Evolutionary conservation across 2,113 vertebrate species (phyloP).

Genomic region (Leiothrix lutea): DNA sequence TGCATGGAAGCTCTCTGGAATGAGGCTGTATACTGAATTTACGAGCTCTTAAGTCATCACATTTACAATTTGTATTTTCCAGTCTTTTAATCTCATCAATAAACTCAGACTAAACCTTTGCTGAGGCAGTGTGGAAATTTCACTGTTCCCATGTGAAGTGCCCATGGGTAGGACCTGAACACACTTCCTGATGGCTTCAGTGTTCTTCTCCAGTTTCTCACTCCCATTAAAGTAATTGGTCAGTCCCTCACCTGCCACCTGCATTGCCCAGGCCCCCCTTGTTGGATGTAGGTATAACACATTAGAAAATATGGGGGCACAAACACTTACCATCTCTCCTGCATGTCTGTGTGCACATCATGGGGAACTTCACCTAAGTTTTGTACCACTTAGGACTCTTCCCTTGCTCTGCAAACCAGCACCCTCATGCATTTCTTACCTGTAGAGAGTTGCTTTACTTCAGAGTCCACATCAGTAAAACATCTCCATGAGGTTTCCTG

Average conservation of each 20-base stretch:
- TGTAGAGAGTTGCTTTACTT: neutral
- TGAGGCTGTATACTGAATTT: conserved; percentile 13
- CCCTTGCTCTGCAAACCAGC: neutral
- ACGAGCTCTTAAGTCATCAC: conserved; percentile 51
- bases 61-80: conserved; percentile 36
- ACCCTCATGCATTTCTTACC: neutral
- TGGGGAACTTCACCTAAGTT: neutral
- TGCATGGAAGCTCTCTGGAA: neutral
- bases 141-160: neutral
- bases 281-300: neutral
- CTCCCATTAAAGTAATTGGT: neutral
- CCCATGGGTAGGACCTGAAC: neutral
- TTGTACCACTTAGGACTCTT: neutral
- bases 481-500: neutral
- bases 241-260: neutral
- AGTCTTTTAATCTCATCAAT: conserved; percentile 43
- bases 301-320: neutral
- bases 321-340: neutral
- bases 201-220: neutral
- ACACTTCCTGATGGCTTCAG: neutral
- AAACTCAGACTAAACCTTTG: conserved; percentile 25
- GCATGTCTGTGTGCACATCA: neutral
- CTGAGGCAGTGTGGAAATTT: neutral
- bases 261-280: neutral
- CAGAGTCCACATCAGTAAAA: neutral